Percentiles rank a stretch among this genome's conserved stretches.
phyloP scores from a whole-genome alignment of 30 jellyfish, hydroid and myxozoan genomes.

The Catostylus mosaicus region DNA sequence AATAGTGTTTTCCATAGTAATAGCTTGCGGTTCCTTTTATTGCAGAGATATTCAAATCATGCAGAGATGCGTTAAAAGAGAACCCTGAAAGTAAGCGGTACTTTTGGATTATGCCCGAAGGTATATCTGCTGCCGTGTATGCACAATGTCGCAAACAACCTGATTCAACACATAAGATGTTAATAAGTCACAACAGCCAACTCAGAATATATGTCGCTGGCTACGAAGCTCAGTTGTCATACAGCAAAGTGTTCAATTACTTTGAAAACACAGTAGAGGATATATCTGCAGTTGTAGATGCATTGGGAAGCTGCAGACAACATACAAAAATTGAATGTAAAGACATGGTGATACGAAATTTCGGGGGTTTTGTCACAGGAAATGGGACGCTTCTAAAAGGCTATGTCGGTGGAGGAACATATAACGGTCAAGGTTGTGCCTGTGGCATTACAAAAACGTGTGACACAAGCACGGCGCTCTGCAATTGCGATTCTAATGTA shows the following conservation, averaged over 20 bases:
- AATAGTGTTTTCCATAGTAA: too few relatives aligned
- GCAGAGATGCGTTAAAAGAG: conserved; percentile 14
- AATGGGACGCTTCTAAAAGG: neutral
- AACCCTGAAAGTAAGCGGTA: neutral
- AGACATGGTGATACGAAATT: neutral
- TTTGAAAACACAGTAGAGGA: conserved; percentile 4
- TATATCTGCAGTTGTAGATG: conserved; percentile 20
- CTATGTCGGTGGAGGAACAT: conserved; percentile 57
- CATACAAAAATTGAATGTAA: conserved; percentile 27
- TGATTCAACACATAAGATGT: neutral
- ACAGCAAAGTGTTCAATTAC: neutral
- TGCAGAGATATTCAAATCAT: conserved; percentile 4
- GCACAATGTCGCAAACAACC: conserved; percentile 6
- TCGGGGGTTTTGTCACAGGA: conserved; percentile 10
- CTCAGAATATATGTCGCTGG: neutral
- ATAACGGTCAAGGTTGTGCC: conserved; percentile 57
- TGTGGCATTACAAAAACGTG: conserved; percentile 66
- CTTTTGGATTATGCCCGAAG: conserved; percentile 10
- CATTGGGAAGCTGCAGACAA: conserved; percentile 20
- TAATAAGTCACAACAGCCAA: neutral
- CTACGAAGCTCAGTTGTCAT: neutral
- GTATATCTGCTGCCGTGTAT: conserved; percentile 1
- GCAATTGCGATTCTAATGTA: conserved; percentile 60
- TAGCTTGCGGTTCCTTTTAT: too few relatives aligned
- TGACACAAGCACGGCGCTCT: neutral